A percentile compares a stretch with the other conserved stretches of the same genome.
Conservation (phyloP, 2,888 invertebrate genomes). For the Pollenia labialis region DNA sequence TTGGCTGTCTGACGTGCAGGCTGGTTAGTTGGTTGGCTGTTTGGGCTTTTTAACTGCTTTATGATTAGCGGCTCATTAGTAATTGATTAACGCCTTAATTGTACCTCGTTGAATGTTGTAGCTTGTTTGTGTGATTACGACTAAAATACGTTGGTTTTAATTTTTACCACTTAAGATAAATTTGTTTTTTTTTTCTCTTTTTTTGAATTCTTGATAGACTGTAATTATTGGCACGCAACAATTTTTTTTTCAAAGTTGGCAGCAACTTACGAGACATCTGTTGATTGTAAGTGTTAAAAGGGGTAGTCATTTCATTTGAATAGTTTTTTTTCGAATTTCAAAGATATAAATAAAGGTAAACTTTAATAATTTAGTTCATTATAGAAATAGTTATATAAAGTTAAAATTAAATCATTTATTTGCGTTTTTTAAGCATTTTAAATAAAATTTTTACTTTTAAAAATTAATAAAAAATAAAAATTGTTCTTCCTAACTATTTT, state of each 20-base stretch:
- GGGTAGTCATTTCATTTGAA: not conserved
- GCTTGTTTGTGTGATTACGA: conserved; percentile 43
- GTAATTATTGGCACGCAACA: conserved; percentile 75
- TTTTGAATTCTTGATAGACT: conserved; percentile 4
- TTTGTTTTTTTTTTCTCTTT: conserved; percentile 29
- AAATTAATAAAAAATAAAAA: no score
- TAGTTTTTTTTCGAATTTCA: not conserved
- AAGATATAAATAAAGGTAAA: not conserved
- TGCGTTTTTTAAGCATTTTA: no score
- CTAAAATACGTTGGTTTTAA: conserved; percentile 35
- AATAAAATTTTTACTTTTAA: no score
- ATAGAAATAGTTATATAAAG: no score
- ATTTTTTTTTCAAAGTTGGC: not conserved
- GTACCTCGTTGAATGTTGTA: conserved; percentile 23
- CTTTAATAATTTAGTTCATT: not conserved
- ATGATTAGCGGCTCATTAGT: conserved; percentile 77
- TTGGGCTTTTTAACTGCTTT: conserved; percentile 66
- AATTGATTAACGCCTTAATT: conserved; percentile 75
- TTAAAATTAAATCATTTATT: no score
- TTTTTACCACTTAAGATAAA: conserved; percentile 47
- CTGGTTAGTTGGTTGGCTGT: not conserved
- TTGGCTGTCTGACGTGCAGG: not conserved
- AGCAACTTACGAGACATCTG: conserved; percentile 26
- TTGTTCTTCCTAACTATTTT: no score
- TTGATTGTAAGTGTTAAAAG: conserved; percentile 14